Evolutionary conservation across 2,113 vertebrate species (phyloP).

Genomic region (Oreochromis spilurus): DNA sequence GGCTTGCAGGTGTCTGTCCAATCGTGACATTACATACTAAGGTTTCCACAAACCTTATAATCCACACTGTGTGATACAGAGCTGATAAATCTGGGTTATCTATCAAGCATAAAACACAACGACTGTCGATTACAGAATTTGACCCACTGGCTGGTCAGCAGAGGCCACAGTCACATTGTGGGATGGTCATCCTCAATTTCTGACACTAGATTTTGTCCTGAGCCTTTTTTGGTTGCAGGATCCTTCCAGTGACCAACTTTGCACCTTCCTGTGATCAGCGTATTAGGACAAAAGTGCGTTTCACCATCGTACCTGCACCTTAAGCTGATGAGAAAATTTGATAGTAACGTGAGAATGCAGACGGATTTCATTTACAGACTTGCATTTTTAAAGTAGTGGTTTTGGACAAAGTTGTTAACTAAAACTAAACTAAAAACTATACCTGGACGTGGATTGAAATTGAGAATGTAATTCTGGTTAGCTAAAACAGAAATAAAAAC

Average conservation of each 20-base stretch:
- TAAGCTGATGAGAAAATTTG: not conserved
- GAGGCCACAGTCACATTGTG: not conserved
- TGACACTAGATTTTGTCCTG: not conserved
- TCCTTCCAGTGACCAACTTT: not conserved
- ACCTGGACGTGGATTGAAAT: not conserved
- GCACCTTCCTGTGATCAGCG: not conserved
- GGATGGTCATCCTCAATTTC: not conserved
- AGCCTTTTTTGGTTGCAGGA: not conserved
- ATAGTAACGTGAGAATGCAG: not conserved
- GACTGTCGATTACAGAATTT: not conserved
- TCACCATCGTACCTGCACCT: not conserved
- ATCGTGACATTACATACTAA: not conserved
- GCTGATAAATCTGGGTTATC: not conserved
- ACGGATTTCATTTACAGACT: not conserved
- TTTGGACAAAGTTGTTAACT: not conserved
- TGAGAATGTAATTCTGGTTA: not conserved
- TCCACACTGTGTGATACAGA: not conserved
- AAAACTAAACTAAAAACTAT: not conserved
- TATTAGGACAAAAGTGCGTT: not conserved
- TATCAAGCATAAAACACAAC: not conserved
- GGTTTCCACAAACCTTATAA: not conserved
- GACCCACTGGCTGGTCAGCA: not conserved
- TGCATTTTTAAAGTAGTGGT: not conserved
- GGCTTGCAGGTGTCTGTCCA: not conserved
- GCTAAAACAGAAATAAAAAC: not conserved